phyloP scores from a whole-genome alignment of 2,797 vertebrate genomes.

The Catostomus latipinnis region DNA sequence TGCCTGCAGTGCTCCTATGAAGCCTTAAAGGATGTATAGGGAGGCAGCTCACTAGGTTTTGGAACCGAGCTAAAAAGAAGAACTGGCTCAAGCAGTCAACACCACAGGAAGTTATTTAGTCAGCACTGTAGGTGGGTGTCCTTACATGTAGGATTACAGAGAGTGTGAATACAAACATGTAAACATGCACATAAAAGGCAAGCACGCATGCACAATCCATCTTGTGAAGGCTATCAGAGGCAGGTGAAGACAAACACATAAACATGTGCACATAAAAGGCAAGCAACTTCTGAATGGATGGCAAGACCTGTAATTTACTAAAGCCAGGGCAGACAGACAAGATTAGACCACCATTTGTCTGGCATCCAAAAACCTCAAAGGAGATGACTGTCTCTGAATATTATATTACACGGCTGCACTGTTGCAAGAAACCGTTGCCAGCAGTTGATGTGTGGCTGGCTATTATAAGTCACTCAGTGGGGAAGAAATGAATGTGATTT shows the following conservation, averaged over 20 bases:
- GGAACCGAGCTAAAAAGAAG: too few relatives aligned
- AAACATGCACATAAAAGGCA: background rate
- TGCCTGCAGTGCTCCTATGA: too few relatives aligned
- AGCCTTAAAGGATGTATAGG: too few relatives aligned
- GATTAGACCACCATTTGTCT: conserved; percentile 29
- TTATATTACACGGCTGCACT: conserved; percentile 17
- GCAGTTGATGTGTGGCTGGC: background rate
- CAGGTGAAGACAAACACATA: background rate
- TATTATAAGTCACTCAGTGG: conserved; percentile 15
- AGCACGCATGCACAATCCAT: background rate
- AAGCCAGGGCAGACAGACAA: conserved; percentile 20
- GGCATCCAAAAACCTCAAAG: conserved; percentile 21
- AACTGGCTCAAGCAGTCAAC: too few relatives aligned
- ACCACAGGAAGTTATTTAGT: background rate
- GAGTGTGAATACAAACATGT: conserved; percentile 7
- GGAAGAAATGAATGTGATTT: background rate
- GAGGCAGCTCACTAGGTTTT: too few relatives aligned
- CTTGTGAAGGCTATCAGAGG: background rate
- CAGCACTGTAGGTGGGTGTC: background rate
- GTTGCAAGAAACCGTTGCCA: conserved; percentile 7
- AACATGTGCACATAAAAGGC: too few relatives aligned
- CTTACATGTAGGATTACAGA: conserved; percentile 15
- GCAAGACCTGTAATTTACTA: conserved; percentile 8
- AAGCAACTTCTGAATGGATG: conserved; percentile 25
- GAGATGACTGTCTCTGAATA: conserved; percentile 20